phyloP scores from a whole-genome alignment of 2,888 invertebrate species.

The Scaptomyza flava region DNA sequence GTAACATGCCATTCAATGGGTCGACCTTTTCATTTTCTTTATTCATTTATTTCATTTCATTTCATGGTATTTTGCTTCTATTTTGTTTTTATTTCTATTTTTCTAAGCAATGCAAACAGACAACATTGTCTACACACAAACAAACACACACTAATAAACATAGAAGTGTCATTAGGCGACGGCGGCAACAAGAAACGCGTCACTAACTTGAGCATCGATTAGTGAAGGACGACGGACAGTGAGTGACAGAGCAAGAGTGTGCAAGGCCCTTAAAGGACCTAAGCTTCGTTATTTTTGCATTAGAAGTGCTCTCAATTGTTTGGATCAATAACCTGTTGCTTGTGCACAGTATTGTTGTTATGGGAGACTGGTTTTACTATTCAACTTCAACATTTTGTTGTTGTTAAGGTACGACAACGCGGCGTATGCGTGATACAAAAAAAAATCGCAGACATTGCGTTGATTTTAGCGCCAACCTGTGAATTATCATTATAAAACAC shows the following conservation, averaged over 20 bases:
- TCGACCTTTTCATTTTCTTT: conserved; percentile 63
- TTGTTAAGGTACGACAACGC: conserved; percentile 23
- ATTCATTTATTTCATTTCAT: conserved; percentile 38
- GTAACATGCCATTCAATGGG: conserved; percentile 50
- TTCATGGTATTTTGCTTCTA: conserved; percentile 11
- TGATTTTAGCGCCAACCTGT: conserved; percentile 53
- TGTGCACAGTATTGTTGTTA: conserved; percentile 34
- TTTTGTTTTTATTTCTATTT: conserved; percentile 8
- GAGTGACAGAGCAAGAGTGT: not conserved
- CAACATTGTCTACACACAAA: conserved; percentile 52
- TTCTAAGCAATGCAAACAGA: conserved; percentile 62
- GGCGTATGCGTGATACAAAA: conserved; percentile 49
- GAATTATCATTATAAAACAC: conserved; percentile 44
- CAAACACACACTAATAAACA: not conserved
- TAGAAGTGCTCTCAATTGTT: conserved; percentile 38
- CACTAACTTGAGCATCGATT: conserved; percentile 70
- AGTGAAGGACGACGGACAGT: conserved; percentile 51
- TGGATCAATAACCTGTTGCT: conserved; percentile 74
- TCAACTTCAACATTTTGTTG: not conserved
- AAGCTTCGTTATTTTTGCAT: conserved; percentile 40
- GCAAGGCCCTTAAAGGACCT: conserved; percentile 21
- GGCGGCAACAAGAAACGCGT: conserved; percentile 50
- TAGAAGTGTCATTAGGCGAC: conserved; percentile 67
- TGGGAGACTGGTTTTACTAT: conserved; percentile 6
- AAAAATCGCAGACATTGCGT: conserved; percentile 15